These are phyloP conservation scores for Drosophila carrolli DNA, from an alignment of 1,140 invertebrate species.

Conservation along the genomic window DNA sequence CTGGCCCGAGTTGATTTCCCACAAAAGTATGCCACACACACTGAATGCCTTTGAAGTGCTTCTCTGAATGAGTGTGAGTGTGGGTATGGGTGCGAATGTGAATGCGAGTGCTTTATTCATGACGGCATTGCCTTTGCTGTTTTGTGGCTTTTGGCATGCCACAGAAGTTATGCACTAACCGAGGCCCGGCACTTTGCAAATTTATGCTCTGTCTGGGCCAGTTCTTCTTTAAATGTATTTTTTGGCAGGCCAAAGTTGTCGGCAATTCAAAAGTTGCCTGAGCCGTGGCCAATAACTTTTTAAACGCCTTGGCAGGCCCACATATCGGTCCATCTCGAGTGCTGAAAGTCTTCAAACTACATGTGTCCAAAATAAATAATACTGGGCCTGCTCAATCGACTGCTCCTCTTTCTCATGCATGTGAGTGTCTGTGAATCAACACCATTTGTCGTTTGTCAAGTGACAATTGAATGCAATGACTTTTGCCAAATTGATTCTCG, in stretches of 20 bases:
- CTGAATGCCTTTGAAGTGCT: slow-evolving; percentile 76
- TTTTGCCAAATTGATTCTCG: slow-evolving; percentile 80
- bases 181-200: slow-evolving; percentile 70
- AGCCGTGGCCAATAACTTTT: slow-evolving; percentile 73
- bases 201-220: slow-evolving; percentile 61
- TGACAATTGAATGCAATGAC: slow-evolving; percentile 82
- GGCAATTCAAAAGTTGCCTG: slow-evolving; percentile 71
- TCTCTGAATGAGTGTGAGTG: slow-evolving; percentile 11
- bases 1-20: slow-evolving; percentile 36
- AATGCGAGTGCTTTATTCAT: slow-evolving; percentile 65
- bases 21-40: slow-evolving; percentile 72
- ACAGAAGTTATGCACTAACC: slow-evolving; percentile 78
- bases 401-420: slow-evolving; percentile 12
- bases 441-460: slow-evolving; percentile 81
- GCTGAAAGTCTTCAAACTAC: slow-evolving; percentile 60
- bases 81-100: slow-evolving; percentile 25
- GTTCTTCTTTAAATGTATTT: slow-evolving; percentile 40
- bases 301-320: slow-evolving; percentile 69
- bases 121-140: slow-evolving; percentile 69
- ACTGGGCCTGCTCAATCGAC: slow-evolving; percentile 31
- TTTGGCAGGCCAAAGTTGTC: slow-evolving; percentile 58
- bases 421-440: slow-evolving; percentile 58
- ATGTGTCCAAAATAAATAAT: slow-evolving; percentile 81
- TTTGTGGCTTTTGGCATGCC: slow-evolving; percentile 80
- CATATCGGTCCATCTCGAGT: slow-evolving; percentile 24